These are phyloP conservation scores for Eledona agricola DNA, from an alignment of 2,888 invertebrate genomes.

Conservation along the genomic window DNA sequence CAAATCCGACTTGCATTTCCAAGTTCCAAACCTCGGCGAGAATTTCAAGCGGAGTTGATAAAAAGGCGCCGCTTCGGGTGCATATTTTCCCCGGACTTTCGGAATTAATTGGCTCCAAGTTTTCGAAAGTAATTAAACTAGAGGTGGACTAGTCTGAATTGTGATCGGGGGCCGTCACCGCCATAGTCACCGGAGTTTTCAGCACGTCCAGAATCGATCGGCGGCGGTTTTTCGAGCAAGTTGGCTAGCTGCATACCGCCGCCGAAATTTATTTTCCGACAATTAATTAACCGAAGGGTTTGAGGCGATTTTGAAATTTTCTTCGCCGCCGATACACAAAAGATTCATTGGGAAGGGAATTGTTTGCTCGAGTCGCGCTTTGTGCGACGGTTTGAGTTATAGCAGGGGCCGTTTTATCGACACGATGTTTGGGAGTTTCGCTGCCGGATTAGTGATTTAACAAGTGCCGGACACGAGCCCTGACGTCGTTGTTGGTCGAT, in stretches of 20 bases:
- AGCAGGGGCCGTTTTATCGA: too few relatives aligned
- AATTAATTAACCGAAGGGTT: slow-evolving; percentile 24
- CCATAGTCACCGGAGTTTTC: slow-evolving; percentile 25
- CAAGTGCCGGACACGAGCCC: too few relatives aligned
- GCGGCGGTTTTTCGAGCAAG: slow-evolving; percentile 15
- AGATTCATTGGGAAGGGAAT: slow-evolving; percentile 9
- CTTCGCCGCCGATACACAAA: slow-evolving; percentile 17
- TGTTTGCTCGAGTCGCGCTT: too few relatives aligned
- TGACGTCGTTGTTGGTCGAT: too few relatives aligned
- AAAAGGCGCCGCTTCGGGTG: slow-evolving; percentile 7
- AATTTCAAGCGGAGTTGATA: slow-evolving; percentile 5
- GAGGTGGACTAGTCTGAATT: slow-evolving; percentile 31
- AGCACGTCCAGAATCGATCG: slow-evolving; percentile 24
- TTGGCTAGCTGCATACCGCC: slow-evolving; percentile 19
- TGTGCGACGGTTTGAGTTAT: too few relatives aligned
- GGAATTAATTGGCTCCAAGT: slow-evolving; percentile 33
- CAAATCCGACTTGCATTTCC: too few relatives aligned
- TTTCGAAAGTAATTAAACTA: slow-evolving; percentile 36
- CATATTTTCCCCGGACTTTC: slow-evolving; percentile 23
- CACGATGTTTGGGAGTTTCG: too few relatives aligned
- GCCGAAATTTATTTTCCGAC: slow-evolving; percentile 22
- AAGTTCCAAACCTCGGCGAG: not conserved
- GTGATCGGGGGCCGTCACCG: slow-evolving; percentile 23
- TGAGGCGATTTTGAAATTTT: slow-evolving; percentile 15
- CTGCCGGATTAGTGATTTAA: too few relatives aligned